A percentile compares a stretch with the other conserved stretches of the same genome.
phyloP scores from a whole-genome alignment of 1,140 invertebrate species.

The Dreissena rostriformis region DNA sequence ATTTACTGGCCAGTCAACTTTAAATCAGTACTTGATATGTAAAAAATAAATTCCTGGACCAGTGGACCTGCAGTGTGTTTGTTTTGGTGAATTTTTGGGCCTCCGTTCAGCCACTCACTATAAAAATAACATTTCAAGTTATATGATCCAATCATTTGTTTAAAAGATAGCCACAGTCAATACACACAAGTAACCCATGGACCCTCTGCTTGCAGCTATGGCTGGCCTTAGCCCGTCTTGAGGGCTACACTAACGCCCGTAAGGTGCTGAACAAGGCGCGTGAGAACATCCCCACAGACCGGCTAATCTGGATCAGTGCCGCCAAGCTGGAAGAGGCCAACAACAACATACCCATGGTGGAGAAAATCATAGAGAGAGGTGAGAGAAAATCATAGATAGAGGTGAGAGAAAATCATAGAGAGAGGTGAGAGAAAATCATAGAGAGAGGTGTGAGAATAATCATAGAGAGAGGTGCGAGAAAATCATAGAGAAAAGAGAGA shows the following conservation, averaged over 20 bases:
- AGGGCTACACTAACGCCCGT: conserved; percentile 96
- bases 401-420: conserved; percentile 83
- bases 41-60: too few species aligned
- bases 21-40: too few species aligned
- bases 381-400: conserved; percentile 84
- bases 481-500: too few species aligned
- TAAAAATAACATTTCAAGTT: too few species aligned
- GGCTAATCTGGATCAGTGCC: conserved; percentile 93
- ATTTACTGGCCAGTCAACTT: too few species aligned
- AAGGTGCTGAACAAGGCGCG: conserved; percentile 99
- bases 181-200: too few species aligned
- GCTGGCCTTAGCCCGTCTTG: conserved; percentile 97
- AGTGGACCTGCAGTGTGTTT: too few species aligned
- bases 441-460: conserved; percentile 91
- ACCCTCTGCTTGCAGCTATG: conserved; percentile 87
- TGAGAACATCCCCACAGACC: conserved; percentile 99
- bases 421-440: conserved; percentile 81
- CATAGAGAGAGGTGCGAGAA: too few species aligned
- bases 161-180: too few species aligned
- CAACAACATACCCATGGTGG: conserved; percentile 97
- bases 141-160: too few species aligned
- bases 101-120: too few species aligned
- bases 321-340: conserved; percentile 99
- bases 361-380: conserved; percentile 96
- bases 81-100: too few species aligned